Evolutionary conservation across 2,797 vertebrate species (phyloP).

Genomic region (Ceyx erithaca): DNA sequence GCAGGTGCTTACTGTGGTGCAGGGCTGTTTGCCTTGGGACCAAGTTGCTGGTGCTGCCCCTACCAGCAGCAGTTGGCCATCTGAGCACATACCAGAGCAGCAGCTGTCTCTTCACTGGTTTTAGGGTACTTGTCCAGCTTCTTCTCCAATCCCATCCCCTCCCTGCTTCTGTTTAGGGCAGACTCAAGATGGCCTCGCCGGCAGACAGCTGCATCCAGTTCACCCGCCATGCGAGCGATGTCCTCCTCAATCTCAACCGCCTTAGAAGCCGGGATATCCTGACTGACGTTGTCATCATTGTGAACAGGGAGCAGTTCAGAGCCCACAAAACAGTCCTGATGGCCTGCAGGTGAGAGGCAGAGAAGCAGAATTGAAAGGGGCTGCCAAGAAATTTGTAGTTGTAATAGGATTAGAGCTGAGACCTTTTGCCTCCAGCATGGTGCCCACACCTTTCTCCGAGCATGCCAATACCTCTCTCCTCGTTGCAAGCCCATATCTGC

Average conservation of each 20-base stretch:
- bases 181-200: conserved; percentile 92
- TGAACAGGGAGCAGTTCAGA: conserved; percentile 95
- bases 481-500: neutral
- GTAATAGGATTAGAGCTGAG: neutral
- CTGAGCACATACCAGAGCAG: neutral
- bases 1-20: neutral
- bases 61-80: neutral
- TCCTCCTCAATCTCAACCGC: conserved; percentile 96
- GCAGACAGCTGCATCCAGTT: conserved; percentile 99
- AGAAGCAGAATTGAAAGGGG: neutral
- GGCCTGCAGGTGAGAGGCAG: conserved; percentile 94
- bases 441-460: neutral
- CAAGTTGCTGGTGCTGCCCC: neutral
- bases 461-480: neutral
- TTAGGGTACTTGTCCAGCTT: neutral
- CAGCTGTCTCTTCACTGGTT: neutral
- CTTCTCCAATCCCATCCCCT: neutral
- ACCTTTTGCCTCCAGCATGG: accelerated
- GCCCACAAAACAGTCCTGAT: conserved; percentile 98
- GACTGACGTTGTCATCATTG: conserved; percentile 96
- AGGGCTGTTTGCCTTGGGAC: neutral
- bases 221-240: conserved; percentile 97
- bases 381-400: neutral
- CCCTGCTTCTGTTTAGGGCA: conserved; percentile 60
- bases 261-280: conserved; percentile 94